Evolutionary conservation across 2,888 invertebrate species (phyloP), one percentile per base, ranked within the genome.

Genomic region (Troides aeacus): DNA sequence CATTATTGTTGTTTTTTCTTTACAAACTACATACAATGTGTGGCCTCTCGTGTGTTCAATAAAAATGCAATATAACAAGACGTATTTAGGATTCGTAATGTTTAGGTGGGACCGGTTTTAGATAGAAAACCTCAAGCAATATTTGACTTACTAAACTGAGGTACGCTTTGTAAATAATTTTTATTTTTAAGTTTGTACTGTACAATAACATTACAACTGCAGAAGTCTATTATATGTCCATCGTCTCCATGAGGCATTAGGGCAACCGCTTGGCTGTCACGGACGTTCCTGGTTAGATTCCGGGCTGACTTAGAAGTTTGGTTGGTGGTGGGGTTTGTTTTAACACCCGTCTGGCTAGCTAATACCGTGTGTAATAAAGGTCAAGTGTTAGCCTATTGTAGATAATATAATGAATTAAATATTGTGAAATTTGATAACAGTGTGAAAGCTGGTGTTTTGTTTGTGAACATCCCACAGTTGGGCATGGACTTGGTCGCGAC

Each of bases 141-240:
- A 84, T 78, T 76, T 74, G 78, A 70, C 77, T 39, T 77, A 74
- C 71, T 74, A 77, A 77, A 77, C 74, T 81, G 83, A 83, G 85
- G 85, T 87, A 81, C 79, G 87, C 86, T 87, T 84, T 92, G 92
- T 92, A 92, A 90, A 92, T 92, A 90, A 85, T 85, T 80, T 79
- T 81, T 74, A 86, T 82, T 76, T 84, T 88, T 91, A 90, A 89
- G 90, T 89, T 88, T 88, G 81, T 89, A 88, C 77, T 89, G 86
- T 89, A 90, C 82, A 82, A 85, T 88, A 85, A 83, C 73, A 80
- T 86, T 87, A 84, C 81, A 79, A 78, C 80, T 81, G 74, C 74
- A 75, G 77, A 79, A 60, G 70, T 70, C 59, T 70, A 77, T 79
- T 74, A 80, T 21, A 81, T 79, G 39, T 39, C 7, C 39, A 39